Evolutionary conservation across 2,888 invertebrate species (phyloP), one percentile per base, ranked within the genome.

Genomic region (Eumerus sabulonum): DNA sequence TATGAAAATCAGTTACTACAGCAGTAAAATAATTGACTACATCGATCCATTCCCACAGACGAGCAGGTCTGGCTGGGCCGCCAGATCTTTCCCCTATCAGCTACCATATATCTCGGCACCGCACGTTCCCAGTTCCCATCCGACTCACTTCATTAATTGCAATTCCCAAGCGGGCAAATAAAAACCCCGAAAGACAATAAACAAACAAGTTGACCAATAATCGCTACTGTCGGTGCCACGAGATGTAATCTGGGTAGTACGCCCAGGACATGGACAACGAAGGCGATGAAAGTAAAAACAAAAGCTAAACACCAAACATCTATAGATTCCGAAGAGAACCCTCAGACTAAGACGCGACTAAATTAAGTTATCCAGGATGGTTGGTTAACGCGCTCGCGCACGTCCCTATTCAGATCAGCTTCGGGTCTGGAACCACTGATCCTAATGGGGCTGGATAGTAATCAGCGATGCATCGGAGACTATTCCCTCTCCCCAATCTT

Each of bases 281-380:
- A n/a, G n/a, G n/a, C n/a, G n/a, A n/a, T n/a, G n/a, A n/a, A n/a
- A n/a, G n/a, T n/a, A n/a, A 40, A 11, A n/a, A 27, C 27, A 27
- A 27, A 27, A 40, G 5, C 40, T 40, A n/a, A 40, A 40, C 40
- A 11, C 36, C 36, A 36, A n/a, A n/a, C n/a, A n/a, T n/a, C n/a
- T n/a, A n/a, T n/a, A n/a, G n/a, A n/a, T 27, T 27, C 27, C 27
- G 7, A 27, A 7, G 3, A 27, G 7, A 27, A n/a, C 51, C 36
- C 60, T 16, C 40, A 42, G 53, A 11, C 60, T 16, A 51, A 54
- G 59, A 36, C 51, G 59, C 73, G 71, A 71, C 82, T 82, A 82
- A 83, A 83, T 83, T 83, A 83, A 83, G 83, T 82, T 83, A 83
- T 83, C 82, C 56, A n/a, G n/a, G n/a, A n/a, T n/a, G 74, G 74